phyloP scores from a whole-genome alignment of 2,888 invertebrate genomes.

The Cinara cedri region DNA sequence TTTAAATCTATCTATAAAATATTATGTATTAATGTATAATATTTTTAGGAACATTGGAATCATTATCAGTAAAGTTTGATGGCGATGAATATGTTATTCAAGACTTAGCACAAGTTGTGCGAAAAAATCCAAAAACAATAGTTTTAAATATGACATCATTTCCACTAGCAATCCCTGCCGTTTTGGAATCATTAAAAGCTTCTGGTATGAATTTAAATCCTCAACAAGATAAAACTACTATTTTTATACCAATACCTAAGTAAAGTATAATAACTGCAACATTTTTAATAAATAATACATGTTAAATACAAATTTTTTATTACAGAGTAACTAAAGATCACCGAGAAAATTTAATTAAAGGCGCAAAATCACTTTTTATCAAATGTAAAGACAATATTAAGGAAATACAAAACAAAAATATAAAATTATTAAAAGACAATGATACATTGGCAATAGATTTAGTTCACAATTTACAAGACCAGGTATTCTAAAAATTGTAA shows the following conservation, averaged over 20 bases:
- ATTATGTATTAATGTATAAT: neutral
- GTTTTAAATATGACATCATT: constrained; percentile 83
- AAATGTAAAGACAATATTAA: constrained; percentile 79
- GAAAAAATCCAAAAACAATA: constrained; percentile 85
- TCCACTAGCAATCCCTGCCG: constrained; percentile 84
- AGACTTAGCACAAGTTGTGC: constrained; percentile 84
- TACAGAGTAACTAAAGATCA: constrained; percentile 87
- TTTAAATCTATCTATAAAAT: neutral
- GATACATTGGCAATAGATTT: constrained; percentile 75
- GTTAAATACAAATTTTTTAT: constrained; percentile 42
- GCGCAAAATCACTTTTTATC: constrained; percentile 81
- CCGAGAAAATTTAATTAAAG: constrained; percentile 84
- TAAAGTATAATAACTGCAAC: constrained; percentile 62
- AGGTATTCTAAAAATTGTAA: constrained; percentile 61
- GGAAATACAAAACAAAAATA: constrained; percentile 75
- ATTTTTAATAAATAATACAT: neutral
- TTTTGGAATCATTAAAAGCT: constrained; percentile 75
- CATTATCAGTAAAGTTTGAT: constrained; percentile 75
- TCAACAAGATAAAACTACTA: constrained; percentile 90
- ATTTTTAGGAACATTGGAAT: constrained; percentile 75
- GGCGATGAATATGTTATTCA: constrained; percentile 82
- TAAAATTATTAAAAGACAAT: constrained; percentile 71
- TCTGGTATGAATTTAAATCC: constrained; percentile 92
- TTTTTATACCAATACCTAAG: constrained; percentile 89
- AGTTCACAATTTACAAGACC: constrained; percentile 70